Evolutionary conservation across 2,113 vertebrate genomes (phyloP), one percentile per base, ranked within the genome.

Genomic region (Meriones unguiculatus): DNA sequence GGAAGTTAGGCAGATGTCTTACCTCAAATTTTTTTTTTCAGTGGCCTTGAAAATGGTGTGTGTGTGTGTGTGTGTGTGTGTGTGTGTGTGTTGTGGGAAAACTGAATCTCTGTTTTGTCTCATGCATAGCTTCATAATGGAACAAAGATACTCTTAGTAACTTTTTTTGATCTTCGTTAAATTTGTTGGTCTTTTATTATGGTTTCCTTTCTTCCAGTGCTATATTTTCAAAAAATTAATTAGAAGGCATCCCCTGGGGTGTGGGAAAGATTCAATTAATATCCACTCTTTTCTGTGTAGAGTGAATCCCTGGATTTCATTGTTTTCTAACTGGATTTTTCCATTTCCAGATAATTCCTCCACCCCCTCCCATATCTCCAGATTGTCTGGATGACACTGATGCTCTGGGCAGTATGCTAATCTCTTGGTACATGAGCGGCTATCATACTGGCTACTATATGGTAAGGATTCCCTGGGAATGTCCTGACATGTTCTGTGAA

Each of bases 361-460:
- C 99, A 28, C 99, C 99, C 62, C 99, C 99, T 92, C 99, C 99
- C 0, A 98, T 99, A 98, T 99, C 98, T 91, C 99, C 99, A 72
- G 99, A 99, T 96, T 98, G 98, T 92, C 24, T 97, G 94, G 99
- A 99, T 91, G 99, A 99, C 0, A 99, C 99, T 0, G 99, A 99
- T 94, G 99, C 99, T 1, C 59, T 99, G 98, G 99, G 99, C 93
- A 99, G 99, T 92, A 99, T 99, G 99, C 98, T 99, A 94, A 99
- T 99, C 97, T 99, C 99, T 67, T 99, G 99, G 99, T 99, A 99
- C 98, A 99, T 99, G 99, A 99, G 99, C 96, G 99, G 99, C 91
- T 99, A 99, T 98, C 99, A 99, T 98, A 99, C 99, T 78, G 99
- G 99, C 78, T 99, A 99, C 96, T 99, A 99, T 95, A 94, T 99